Evolutionary conservation across 2,888 invertebrate genomes (phyloP).

Genomic region (Drosophila ezoana): DNA sequence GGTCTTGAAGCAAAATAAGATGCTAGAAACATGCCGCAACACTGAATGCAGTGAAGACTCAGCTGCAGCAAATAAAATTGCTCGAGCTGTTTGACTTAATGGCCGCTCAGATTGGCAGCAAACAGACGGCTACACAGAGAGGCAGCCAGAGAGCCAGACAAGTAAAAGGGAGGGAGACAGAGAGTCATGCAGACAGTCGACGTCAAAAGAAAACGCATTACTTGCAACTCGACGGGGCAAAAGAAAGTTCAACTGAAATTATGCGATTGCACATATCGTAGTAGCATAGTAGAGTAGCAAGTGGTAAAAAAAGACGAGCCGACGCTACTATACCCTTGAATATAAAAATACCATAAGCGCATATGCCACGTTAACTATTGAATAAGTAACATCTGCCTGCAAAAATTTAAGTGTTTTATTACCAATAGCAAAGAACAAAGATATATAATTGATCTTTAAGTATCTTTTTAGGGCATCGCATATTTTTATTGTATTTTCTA

Average conservation of each 20-base stretch:
- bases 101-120: conserved; percentile 71
- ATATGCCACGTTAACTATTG: neutral
- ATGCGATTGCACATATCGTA: conserved; percentile 52
- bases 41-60: conserved; percentile 26
- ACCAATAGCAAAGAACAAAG: no score
- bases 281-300: neutral
- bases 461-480: no score
- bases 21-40: conserved; percentile 14
- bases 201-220: conserved; percentile 68
- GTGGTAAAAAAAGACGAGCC: neutral
- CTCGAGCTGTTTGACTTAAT: conserved; percentile 69
- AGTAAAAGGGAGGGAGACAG: neutral
- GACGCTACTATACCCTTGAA: conserved; percentile 2
- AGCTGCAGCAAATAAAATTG: conserved; percentile 54
- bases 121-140: conserved; percentile 58
- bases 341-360: neutral
- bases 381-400: no score
- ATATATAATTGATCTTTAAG: no score
- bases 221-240: conserved; percentile 44
- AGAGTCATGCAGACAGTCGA: conserved; percentile 24
- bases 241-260: conserved; percentile 62
- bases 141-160: neutral
- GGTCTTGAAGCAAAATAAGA: conserved; percentile 34
- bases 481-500: no score
- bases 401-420: no score